Percentiles rank a stretch among this genome's conserved stretches.
phyloP scores from a whole-genome alignment of 2,113 vertebrate genomes.

The Percina caprodes region DNA sequence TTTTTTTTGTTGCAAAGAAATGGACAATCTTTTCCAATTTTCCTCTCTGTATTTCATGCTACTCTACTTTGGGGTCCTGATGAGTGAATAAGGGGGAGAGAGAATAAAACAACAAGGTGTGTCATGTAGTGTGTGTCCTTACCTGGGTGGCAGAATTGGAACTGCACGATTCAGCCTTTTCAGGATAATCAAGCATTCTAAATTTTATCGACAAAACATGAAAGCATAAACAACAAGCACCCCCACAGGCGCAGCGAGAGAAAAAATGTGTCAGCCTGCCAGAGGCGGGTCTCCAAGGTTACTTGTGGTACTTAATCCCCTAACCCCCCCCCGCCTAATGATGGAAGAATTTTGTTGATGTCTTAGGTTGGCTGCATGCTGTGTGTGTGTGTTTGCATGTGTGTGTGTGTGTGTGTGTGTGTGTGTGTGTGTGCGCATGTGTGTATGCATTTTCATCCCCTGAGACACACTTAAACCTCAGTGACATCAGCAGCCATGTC shows the following conservation, averaged over 20 bases:
- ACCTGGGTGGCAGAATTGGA: conserved; percentile 49
- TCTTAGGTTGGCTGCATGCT: conserved; percentile 48
- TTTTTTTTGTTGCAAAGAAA: conserved; percentile 52
- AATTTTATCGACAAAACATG: conserved; percentile 53
- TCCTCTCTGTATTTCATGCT: conserved; percentile 36
- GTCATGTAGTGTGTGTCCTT: conserved; percentile 39
- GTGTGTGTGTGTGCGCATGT: conserved; percentile 10
- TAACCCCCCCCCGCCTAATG: conserved; percentile 60
- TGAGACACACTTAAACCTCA: conserved; percentile 72
- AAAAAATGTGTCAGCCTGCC: conserved; percentile 55
- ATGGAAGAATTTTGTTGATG: conserved; percentile 73
- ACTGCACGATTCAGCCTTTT: conserved; percentile 39
- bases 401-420: conserved; percentile 41
- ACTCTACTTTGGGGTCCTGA: conserved; percentile 32
- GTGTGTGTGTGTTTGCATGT: conserved; percentile 6
- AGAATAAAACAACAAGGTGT: conserved; percentile 31
- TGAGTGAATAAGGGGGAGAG: conserved; percentile 39
- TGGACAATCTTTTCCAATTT: conserved; percentile 10
- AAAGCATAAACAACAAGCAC: conserved; percentile 56
- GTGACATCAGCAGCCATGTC: conserved; percentile 79
- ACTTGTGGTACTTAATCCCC: conserved; percentile 71
- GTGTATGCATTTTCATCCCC: conserved; percentile 47
- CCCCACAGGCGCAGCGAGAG: conserved; percentile 43
- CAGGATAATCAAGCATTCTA: conserved; percentile 58
- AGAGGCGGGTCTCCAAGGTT: conserved; percentile 68